Base-by-base conservation (phyloP, 2,797 vertebrate species). In the Tenualosa ilisha region DNA sequence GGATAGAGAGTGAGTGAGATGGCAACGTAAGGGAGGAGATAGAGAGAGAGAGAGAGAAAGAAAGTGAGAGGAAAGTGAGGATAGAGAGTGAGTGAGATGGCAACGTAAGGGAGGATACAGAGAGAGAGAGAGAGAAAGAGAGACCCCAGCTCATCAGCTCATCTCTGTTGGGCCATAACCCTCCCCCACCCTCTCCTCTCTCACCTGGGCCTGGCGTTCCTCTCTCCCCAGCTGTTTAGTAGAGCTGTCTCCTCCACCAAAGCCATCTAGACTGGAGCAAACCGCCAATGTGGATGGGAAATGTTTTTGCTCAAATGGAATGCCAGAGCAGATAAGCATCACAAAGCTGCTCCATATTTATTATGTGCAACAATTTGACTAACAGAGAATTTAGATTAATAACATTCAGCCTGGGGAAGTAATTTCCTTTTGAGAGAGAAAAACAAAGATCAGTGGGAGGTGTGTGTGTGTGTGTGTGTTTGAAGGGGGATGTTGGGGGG, bases 331-430 rank as follows among this genome's bases (percentile, higher is more conserved):
- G 95, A 95, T 96, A 95, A 97, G 95, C 93, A 91, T 95, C 95
- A 92, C 93, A 93, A 43, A 95, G 95, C 96, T 96, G 95, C 96
- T 97, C 96, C 96, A 94, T 97, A 97, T 98, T 98, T 98, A 98
- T 98, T 97, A 96, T 91, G 93, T 96, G 96, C 96, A 97, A 96
- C 96, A 96, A 96, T 97, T 97, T 97, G 97, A 97, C 97, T 97
- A 96, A 97, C 94, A 93, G 96, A 97, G 97, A 98, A 97, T 98
- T 98, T 97, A 97, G 97, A 99, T 99, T 97, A 98, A 98, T 98
- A 98, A 96, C 96, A 93, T 95, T 95, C 95, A 96, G 96, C 96
- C 97, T 89, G 87, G 93, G 97, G 97, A 98, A 98, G 97, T 98
- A 96, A 99, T 99, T 99, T 98, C 97, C 97, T 98, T 94, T 96